Base-by-base conservation (phyloP, 2,888 invertebrate genomes). In the Tiphia femorata region DNA sequence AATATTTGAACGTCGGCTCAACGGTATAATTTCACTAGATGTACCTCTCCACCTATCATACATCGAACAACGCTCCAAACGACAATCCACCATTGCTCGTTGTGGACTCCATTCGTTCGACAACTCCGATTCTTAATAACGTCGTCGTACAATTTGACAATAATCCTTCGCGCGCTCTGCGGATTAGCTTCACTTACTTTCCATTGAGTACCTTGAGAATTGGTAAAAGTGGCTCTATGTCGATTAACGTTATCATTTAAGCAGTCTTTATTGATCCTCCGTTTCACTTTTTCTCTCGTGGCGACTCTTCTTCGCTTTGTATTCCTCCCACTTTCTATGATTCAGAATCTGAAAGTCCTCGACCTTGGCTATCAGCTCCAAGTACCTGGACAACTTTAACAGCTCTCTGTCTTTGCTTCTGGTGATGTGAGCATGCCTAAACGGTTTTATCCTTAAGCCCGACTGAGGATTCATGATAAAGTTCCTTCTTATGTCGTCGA, bases 381-480 rank as follows among this genome's bases (percentile, higher is more conserved):
- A 86, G 83, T 98, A 94, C 38, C 90, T 90, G 0, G 94, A 88
- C 6, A 98, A 84, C 66, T 91, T 90, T 0, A 96, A 72, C 10
- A 98, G 83, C 82, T 98, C 97, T 48, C 88, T 86, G 77, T 98
- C 98, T 49, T 89, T 92, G 48, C 89, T 87, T 42, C 97, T 88
- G 81, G 95, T 97, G 1, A 93, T 83, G 77, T 97, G 97, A 0
- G 97, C 97, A 77, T 97, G 93, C 3, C 93, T 88, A 81, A 97
- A 98, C 0, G 97, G 92, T 76, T 92, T 88, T 73, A 98, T 97
- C 83, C 92, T 91, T 0, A 98, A 85, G 0, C 98, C 98, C 57
- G 93, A 95, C 73, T 94, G 93, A 0, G 97, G 97, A 83, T 98
- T 98, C 97, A 98, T 97, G 30, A 97, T 89, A 77, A 98, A 98